Evolutionary conservation across 2,888 invertebrate species (phyloP), one percentile per base, ranked within the genome.

Genomic region (Dolichomitus sp.): DNA sequence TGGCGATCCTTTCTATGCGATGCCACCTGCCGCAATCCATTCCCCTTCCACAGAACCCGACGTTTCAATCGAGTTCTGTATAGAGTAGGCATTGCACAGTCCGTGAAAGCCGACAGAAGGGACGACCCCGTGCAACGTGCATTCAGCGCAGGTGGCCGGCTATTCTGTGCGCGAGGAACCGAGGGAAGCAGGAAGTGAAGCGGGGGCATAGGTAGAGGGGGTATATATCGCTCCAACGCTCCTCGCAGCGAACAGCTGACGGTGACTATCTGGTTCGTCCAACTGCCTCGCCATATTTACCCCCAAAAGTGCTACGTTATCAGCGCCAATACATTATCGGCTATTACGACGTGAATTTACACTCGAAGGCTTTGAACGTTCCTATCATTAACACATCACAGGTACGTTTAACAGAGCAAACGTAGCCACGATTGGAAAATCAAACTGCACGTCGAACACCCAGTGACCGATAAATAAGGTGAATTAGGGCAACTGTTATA

Each of bases 231-330:
- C 70, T 61, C 37, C 11, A 68, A 63, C 63, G 40, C 27, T 61
- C 17, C 11, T 61, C 17, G 63, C 68, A 57, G 2, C 54, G 69
- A 78, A 73, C 77, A 78, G 73, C 73, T 74, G 69, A 78, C 77
- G 59, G 12, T 42, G n/a, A 17, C 30, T 70, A 57, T 77, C 37
- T 37, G 52, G 59, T 52, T 68, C 69, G 69, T 54, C 54, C 73
- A 48, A 73, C 76, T 61, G 63, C 54, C 54, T 74, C 59, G n/a
- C 33, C 37, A 61, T 61, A 61, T 61, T 61, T 61, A 61, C 61
- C 61, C 17, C 37, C 11, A 69, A 73, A 77, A 73, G 50, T 81
- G 42, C 72, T 48, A 45, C 69, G 65, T 40, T 59, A 59, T 57
- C 50, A 19, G 54, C 48, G 27, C 59, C 48, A 48, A 76, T 81